Percentiles rank a stretch among this genome's conserved stretches.
Conservation (phyloP, 2,113 vertebrate species). For the Aix galericulata region DNA sequence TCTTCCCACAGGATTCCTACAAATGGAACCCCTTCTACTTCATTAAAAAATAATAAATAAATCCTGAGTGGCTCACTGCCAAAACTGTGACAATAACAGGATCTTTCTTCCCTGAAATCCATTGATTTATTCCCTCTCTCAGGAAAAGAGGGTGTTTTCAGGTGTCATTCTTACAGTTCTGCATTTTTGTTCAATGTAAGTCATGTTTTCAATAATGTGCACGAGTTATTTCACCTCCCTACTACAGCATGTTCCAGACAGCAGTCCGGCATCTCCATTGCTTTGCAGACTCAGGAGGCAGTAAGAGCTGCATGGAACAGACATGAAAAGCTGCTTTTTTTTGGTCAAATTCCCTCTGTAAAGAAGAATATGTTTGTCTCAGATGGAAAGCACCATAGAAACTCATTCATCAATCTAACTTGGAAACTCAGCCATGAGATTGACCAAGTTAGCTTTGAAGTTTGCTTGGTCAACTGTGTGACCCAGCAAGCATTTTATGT, state of each 20-base stretch:
- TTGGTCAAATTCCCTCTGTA: not conserved
- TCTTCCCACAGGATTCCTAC: not conserved
- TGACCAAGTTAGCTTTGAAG: not conserved
- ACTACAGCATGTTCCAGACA: not conserved
- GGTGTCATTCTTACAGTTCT: not conserved
- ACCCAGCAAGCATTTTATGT: not conserved
- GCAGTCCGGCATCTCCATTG: not conserved
- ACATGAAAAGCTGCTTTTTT: not conserved
- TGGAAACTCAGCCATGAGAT: not conserved
- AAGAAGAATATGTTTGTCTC: not conserved
- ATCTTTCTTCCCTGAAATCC: not conserved
- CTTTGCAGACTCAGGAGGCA: not conserved
- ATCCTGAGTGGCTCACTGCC: not conserved
- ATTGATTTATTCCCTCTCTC: not conserved
- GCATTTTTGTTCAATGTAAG: not conserved
- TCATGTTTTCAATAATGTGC: fast-evolving
- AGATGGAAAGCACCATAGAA: not conserved
- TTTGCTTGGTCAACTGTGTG: not conserved
- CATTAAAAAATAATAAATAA: not conserved
- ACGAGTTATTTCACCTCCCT: not conserved
- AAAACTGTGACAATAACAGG: not conserved
- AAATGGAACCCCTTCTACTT: not conserved
- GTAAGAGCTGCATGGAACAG: not conserved
- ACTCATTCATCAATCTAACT: not conserved
- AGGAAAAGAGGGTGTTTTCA: not conserved